phyloP scores from a whole-genome alignment of 2,888 invertebrate species.

The Emmelina monodactyla region DNA sequence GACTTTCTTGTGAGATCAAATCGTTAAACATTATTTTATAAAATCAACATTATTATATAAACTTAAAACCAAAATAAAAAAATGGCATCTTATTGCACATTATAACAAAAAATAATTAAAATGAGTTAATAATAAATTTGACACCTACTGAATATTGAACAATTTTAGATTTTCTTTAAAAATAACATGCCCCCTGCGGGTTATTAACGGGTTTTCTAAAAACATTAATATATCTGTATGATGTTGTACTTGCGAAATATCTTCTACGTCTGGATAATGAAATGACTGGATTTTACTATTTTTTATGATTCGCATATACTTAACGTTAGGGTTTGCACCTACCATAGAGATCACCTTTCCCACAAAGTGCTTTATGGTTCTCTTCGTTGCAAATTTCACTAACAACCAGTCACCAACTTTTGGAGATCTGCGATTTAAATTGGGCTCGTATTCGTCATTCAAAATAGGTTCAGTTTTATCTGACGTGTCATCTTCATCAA shows the following conservation, averaged over 20 bases:
- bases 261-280: constrained; percentile 9
- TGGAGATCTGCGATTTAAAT: constrained; percentile 5
- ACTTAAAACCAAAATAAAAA: too few relatives aligned
- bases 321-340: constrained; percentile 4
- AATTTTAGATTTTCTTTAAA: constrained; percentile 8
- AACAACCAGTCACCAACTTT: constrained; percentile 7
- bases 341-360: constrained; percentile 7
- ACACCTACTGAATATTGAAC: constrained; percentile 5
- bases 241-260: constrained; percentile 6
- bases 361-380: constrained; percentile 2
- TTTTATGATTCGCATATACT: constrained; percentile 7
- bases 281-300: constrained; percentile 7
- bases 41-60: too few relatives aligned
- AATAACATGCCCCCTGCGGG: constrained; percentile 5
- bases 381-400: constrained; percentile 9
- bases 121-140: too few relatives aligned
- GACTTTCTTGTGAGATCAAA: too few relatives aligned
- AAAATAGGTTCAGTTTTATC: neutral
- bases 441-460: constrained; percentile 4
- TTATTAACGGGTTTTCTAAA: constrained; percentile 2
- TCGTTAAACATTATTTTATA: too few relatives aligned
- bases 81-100: too few relatives aligned
- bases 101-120: too few relatives aligned
- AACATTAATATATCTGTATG: constrained; percentile 4
- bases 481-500: too few relatives aligned